These are phyloP conservation scores for Neoitamus cyanurus DNA, from an alignment of 2,888 invertebrate species.

Conservation along the genomic window DNA sequence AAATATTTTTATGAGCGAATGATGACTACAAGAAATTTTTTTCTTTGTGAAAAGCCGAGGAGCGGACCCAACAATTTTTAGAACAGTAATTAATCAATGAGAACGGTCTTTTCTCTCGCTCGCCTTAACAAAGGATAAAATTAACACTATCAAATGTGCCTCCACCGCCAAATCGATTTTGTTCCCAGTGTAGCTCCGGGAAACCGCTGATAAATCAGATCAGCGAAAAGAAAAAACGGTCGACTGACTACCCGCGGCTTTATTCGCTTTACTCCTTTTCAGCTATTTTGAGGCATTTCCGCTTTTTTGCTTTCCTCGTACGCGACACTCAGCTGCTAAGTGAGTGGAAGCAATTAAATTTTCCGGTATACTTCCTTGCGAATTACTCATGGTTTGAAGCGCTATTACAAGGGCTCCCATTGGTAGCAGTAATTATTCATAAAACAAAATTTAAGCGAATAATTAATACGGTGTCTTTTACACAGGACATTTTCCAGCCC, in stretches of 20 bases:
- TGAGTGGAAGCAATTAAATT: slow-evolving; percentile 30
- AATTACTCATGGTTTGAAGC: slow-evolving; percentile 22
- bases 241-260: background rate
- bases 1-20: too few relatives aligned
- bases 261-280: background rate
- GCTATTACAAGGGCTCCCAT: slow-evolving; percentile 18
- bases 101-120: background rate
- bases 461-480: slow-evolving; percentile 26
- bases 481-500: slow-evolving; percentile 24
- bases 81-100: too few relatives aligned
- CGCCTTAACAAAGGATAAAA: background rate
- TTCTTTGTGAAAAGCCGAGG: too few relatives aligned
- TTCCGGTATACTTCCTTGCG: slow-evolving; percentile 27
- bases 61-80: too few relatives aligned
- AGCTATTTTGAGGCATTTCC: background rate
- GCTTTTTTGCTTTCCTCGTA: background rate
- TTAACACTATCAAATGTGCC: background rate
- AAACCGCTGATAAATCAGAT: background rate
- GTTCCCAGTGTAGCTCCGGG: background rate
- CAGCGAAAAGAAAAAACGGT: background rate
- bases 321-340: slow-evolving; percentile 10
- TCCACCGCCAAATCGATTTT: background rate
- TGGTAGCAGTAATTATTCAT: slow-evolving; percentile 37
- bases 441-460: slow-evolving; percentile 24
- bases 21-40: too few relatives aligned